Evolutionary conservation across 1,140 invertebrate genomes (phyloP).

Genomic region (Lucilia sericata): DNA sequence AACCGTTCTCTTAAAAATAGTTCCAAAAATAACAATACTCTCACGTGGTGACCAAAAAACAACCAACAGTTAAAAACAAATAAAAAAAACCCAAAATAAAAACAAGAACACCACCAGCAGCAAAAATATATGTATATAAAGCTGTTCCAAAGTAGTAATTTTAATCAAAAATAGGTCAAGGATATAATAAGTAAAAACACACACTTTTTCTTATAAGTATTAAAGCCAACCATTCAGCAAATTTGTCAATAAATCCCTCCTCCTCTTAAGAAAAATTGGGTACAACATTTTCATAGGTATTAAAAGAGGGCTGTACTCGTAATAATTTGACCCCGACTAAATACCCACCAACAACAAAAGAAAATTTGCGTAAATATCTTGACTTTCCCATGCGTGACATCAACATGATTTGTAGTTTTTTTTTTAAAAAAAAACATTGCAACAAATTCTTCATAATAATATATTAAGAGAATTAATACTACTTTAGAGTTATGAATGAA

Average conservation of each 20-base stretch:
- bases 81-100: neutral
- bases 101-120: neutral
- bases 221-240: neutral
- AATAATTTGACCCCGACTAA: neutral
- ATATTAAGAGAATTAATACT: neutral
- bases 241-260: neutral
- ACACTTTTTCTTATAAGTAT: neutral
- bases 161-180: constrained; percentile 29
- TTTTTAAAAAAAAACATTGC: neutral
- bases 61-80: neutral
- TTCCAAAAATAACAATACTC: neutral
- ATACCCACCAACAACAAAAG: neutral
- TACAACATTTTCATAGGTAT: neutral
- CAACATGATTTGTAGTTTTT: neutral
- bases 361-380: constrained; percentile 20
- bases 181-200: neutral
- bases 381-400: constrained; percentile 17
- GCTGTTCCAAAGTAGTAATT: neutral
- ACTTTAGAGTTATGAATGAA: neutral
- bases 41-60: neutral
- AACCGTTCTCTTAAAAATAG: neutral
- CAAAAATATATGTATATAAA: neutral
- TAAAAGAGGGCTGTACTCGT: neutral
- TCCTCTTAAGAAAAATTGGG: neutral
- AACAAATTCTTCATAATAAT: neutral